These are phyloP conservation scores for Bolinopsis microptera DNA, from an alignment of 37 sponge, comb jelly and placozoan genomes.

Conservation along the genomic window DNA sequence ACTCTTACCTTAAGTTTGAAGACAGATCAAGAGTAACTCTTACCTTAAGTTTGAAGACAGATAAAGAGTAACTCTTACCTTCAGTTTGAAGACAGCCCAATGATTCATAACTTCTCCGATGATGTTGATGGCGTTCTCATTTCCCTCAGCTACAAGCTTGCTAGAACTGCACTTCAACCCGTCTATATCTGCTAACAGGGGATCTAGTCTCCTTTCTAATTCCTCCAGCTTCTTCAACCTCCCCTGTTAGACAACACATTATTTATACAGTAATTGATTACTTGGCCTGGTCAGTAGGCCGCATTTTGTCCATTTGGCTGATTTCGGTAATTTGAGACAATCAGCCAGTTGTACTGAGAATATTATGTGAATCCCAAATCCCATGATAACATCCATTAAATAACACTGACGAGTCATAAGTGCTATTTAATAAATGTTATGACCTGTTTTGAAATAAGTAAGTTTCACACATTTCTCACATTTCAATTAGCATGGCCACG, in stretches of 20 bases:
- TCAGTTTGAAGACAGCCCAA: conserved; percentile 62
- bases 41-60: neutral
- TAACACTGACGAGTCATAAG: no score
- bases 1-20: neutral
- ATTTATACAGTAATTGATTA: no score
- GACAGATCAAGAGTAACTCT: neutral
- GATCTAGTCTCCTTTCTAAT: neutral
- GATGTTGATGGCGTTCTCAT: conserved; percentile 59
- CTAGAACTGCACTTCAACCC: neutral
- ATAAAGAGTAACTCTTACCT: neutral
- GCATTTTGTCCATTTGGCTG: no score
- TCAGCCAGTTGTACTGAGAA: no score
- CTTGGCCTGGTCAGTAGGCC: no score
- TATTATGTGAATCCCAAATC: no score
- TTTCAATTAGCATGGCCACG: no score
- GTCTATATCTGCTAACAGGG: neutral
- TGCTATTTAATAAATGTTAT: no score
- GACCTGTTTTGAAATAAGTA: no score
- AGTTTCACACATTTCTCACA: no score
- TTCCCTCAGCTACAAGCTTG: conserved; percentile 55
- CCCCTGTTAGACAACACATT: neutral
- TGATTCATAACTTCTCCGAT: conserved; percentile 25
- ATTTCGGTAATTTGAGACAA: no score
- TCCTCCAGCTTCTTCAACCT: conserved; percentile 63
- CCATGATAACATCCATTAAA: no score